Conservation (phyloP, 2,113 vertebrate species). For the Passerina amoena region DNA sequence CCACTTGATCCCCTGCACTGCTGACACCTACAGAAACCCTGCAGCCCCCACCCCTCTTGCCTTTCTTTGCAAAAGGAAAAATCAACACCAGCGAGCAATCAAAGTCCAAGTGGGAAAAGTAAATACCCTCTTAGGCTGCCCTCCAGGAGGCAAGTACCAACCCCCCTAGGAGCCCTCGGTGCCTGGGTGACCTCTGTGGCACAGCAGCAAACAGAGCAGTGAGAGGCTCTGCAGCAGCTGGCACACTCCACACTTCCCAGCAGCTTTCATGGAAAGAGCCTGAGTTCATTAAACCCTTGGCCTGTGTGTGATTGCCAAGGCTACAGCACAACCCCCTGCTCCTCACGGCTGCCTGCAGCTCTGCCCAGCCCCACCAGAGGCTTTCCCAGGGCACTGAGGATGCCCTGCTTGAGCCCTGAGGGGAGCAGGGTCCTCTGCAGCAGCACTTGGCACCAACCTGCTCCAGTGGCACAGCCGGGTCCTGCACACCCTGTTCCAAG, state of each 20-base stretch:
- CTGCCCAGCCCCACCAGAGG: background rate
- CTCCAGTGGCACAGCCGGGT: background rate
- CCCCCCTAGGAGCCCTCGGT: fast-evolving
- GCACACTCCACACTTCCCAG: background rate
- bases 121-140: background rate
- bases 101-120: background rate
- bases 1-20: background rate
- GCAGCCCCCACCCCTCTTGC: background rate
- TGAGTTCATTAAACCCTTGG: background rate
- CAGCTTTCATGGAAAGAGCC: background rate
- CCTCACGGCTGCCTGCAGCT: background rate
- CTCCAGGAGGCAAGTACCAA: background rate
- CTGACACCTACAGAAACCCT: background rate
- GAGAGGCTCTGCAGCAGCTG: background rate
- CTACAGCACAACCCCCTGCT: background rate
- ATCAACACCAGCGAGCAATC: background rate
- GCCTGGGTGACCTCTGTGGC: background rate
- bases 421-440: background rate
- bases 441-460: fast-evolving
- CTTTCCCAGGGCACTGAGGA: fast-evolving
- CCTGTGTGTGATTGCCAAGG: background rate
- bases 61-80: background rate
- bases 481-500: background rate
- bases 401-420: fast-evolving
- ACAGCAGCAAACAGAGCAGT: background rate